Conservation (phyloP, 1,140 invertebrate genomes). For the Drosophila busckii region DNA sequence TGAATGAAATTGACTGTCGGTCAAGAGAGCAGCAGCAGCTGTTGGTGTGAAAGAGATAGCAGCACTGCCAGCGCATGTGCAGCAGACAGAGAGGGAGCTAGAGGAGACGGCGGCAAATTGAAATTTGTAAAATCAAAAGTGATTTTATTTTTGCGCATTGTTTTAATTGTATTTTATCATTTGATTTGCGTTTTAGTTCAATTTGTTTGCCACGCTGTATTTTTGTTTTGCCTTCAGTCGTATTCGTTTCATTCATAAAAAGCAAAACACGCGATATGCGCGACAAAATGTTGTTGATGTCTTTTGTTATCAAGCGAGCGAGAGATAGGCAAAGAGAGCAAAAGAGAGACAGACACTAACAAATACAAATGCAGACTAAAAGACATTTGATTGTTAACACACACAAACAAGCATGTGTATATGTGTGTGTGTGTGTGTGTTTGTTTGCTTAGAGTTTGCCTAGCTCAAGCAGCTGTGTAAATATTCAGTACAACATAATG, state of each 20-base stretch:
- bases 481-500: conserved; percentile 22
- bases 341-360: background rate
- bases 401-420: conserved; percentile 13
- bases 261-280: conserved; percentile 23
- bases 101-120: too few species aligned
- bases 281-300: conserved; percentile 15
- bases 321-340: conserved; percentile 20
- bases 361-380: conserved; percentile 23
- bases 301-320: conserved; percentile 53
- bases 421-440: background rate
- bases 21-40: too few species aligned
- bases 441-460: too few species aligned
- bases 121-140: conserved; percentile 28
- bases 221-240: conserved; percentile 4
- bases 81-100: conserved; percentile 10
- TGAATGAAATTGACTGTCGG: conserved; percentile 68
- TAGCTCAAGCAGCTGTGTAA: conserved; percentile 55
- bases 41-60: background rate
- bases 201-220: conserved; percentile 19
- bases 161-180: too few species aligned
- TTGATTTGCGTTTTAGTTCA: conserved; percentile 18
- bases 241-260: conserved; percentile 51
- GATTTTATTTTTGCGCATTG: conserved; percentile 7
- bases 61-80: too few species aligned
- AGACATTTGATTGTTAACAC: conserved; percentile 56